Base-by-base conservation (phyloP, 1,140 invertebrate genomes). In the Brachionus angularis region DNA sequence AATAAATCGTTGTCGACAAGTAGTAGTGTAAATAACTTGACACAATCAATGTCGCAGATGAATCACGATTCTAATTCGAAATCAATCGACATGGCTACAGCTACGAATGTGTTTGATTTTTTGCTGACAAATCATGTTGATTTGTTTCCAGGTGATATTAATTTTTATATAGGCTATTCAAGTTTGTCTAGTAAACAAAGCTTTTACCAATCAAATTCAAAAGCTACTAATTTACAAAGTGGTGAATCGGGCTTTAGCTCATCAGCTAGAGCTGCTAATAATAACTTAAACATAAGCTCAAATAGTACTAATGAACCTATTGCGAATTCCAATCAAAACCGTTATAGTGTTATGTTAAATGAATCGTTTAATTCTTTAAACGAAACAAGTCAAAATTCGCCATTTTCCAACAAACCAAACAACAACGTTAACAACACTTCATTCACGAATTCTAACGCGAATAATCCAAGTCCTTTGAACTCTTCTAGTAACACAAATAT, bases 21-120 rank as follows among this genome's bases (percentile, higher is more conserved):
- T 4, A 46, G 16, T 46, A 67, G 62, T 5, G 31, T 50, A 29
- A 50, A 27, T n/a, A 67, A 67, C 27, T 47, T 67, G 42, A 8
- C 53, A 39, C 23, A 27, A 33, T 31, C 31, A 34, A 18, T 33
- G 16, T 33, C 16, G 52, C 3, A 27, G 16, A 14, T 42, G 2
- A 42, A 7, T 42, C 39, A n/a, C 39, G 39, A 14, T 42, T 42
- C 4, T 7, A 14, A 55, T 18, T 18, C 29, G 5, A 44, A 47
- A 47, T 33, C 39, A 14, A 67, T 67, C n/a, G 62, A 67, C 42
- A 67, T 67, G 42, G 34, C 25, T 12, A 67, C 42, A 36, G 62
- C 62, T 18, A 67, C 62, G 5, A 67, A 50, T 67, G 62, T 67
- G 18, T 67, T 67, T 67, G 62, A 67, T n/a, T 67, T 67, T 67